Base-by-base conservation (phyloP, 1,140 invertebrate species). In the Hestina assimilis region DNA sequence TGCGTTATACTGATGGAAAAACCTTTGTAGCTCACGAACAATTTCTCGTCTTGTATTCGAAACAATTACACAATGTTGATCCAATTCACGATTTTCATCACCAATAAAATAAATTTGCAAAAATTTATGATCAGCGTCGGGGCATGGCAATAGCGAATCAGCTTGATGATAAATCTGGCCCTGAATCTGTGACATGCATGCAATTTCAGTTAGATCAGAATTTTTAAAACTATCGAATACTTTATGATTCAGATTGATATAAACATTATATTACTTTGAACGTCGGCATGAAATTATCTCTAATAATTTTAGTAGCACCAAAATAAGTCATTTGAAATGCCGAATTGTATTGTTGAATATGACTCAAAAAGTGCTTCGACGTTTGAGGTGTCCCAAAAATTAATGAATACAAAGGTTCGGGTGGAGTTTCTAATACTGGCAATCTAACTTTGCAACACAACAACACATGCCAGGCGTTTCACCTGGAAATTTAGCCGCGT, bases 301-400 rank as follows among this genome's bases (percentile, higher is more conserved):
- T 40, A 56, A 47, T 47, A 38, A 56, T 56, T 56, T 56, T 47
- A 47, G 53, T 38, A 40, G 53, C 53, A 47, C 53, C 53, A 47
- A 56, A 56, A 31, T 14, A 56, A 38, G 53, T 56, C 53, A 56
- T 56, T 56, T 56, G 53, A 56, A 56, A 56, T 45, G 26, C 24
- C 42, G 52, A 55, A 55, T 45, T 55, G 40, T 45, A 45, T 45
- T 46, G 40, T 55, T 46, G 26, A 55, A 55, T 55, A 45, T 20
- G 28, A 45, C 42, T 55, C 52, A 55, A 38, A 46, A 55, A 55
- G 26, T 45, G 41, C 15, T 35, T 45, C 24, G 41, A 45, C 26
- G 31, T 11, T 35, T 35, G 31, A 4, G n/a, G n/a, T n/a, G n/a
- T n/a, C n/a, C n/a, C n/a, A n/a, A n/a, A n/a, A n/a, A n/a, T n/a